phyloP scores from a whole-genome alignment of 2,113 vertebrate species.

The Charadrius vociferus region DNA sequence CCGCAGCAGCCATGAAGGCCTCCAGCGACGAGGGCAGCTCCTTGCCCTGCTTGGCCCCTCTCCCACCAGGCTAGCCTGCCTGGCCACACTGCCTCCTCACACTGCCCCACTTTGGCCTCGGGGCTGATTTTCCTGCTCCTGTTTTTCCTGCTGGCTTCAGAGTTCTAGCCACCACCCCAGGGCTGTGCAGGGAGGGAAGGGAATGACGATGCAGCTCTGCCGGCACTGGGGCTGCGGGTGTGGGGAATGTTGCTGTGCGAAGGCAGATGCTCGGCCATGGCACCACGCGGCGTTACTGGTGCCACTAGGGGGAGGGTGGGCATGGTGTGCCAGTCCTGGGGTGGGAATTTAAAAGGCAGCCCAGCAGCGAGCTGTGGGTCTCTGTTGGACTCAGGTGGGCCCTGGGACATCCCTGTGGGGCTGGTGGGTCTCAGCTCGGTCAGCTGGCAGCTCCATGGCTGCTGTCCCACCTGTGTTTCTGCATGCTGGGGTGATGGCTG shows the following conservation, averaged over 20 bases:
- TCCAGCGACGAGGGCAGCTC: fast-evolving
- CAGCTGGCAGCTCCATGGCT: neutral
- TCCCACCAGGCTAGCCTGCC: neutral
- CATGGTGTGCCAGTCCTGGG: neutral
- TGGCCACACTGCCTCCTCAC: neutral
- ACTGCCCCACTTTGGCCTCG: neutral
- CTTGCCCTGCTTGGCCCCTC: fast-evolving
- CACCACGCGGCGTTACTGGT: neutral
- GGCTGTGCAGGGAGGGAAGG: neutral
- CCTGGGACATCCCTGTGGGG: neutral
- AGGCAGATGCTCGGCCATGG: neutral
- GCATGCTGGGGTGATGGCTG: neutral
- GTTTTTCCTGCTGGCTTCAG: neutral
- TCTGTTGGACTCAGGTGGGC: neutral
- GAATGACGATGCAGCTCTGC: neutral
- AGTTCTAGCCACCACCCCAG: neutral
- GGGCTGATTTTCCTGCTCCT: neutral
- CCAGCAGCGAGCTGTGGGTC: neutral
- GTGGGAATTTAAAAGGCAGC: neutral
- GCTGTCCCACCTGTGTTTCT: fast-evolving
- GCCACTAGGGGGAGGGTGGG: neutral
- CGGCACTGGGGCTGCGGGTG: fast-evolving
- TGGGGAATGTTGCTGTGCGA: fast-evolving
- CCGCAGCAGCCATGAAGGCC: neutral
- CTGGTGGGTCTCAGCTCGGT: neutral